A percentile compares a stretch with the other conserved stretches of the same genome.
phyloP scores from a whole-genome alignment of 2,113 vertebrate species.

The Xiphophorus couchianus region DNA sequence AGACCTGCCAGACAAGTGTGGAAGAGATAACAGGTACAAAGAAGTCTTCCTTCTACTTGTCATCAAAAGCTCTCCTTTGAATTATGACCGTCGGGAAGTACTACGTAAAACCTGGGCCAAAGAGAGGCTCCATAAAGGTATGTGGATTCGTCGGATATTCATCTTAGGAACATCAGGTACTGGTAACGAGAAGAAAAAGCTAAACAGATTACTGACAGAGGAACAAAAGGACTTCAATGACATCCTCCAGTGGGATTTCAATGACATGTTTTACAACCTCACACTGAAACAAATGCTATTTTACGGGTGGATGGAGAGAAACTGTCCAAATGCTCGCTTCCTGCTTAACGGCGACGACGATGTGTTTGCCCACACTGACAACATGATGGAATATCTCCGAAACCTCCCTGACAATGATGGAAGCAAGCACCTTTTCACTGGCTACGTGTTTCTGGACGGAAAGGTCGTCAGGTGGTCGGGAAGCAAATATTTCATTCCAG shows the following conservation, averaged over 20 bases:
- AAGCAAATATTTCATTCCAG: constrained; percentile 88
- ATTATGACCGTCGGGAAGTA: constrained; percentile 83
- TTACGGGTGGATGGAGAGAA: constrained; percentile 80
- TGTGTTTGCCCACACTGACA: constrained; percentile 85
- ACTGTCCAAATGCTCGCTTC: constrained; percentile 79
- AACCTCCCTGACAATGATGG: constrained; percentile 36
- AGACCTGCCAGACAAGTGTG: constrained; percentile 72
- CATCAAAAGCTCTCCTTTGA: constrained; percentile 83
- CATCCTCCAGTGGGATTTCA: constrained; percentile 89
- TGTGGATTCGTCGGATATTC: constrained; percentile 80
- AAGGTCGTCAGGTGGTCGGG: constrained; percentile 72
- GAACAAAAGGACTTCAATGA: constrained; percentile 79
- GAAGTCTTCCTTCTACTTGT: constrained; percentile 83
- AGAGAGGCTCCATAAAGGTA: constrained; percentile 71
- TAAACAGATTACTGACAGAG: constrained; percentile 76
- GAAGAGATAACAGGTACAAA: constrained; percentile 51
- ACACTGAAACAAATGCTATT: constrained; percentile 90
- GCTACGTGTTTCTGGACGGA: constrained; percentile 76
- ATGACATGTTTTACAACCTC: constrained; percentile 88
- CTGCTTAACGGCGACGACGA: constrained; percentile 87
- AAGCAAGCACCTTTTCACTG: constrained; percentile 80
- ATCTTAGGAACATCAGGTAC: constrained; percentile 63
- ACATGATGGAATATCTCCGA: constrained; percentile 78
- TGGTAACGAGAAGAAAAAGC: constrained; percentile 53
- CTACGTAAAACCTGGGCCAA: constrained; percentile 88